phyloP scores from a whole-genome alignment of 2,888 invertebrate species.

The Lamellibrachia satsuma region DNA sequence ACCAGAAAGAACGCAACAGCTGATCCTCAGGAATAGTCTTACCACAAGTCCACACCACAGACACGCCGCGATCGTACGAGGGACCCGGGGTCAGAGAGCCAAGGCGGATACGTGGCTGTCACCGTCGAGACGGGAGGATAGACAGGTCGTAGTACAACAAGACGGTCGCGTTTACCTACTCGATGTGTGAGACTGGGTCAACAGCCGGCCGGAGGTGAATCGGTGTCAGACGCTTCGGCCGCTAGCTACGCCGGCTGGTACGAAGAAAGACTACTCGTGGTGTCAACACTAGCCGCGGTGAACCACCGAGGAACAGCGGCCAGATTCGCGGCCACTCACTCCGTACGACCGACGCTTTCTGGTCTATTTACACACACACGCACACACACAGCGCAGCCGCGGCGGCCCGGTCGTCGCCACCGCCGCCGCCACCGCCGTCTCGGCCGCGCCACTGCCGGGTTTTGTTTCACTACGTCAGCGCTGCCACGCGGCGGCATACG shows the following conservation, averaged over 20 bases:
- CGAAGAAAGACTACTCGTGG: not conserved
- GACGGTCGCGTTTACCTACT: not conserved
- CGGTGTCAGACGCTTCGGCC: not conserved
- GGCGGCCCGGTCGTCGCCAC: not conserved
- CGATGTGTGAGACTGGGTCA: not conserved
- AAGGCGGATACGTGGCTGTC: not conserved
- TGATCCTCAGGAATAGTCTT: not conserved
- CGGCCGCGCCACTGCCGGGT: not conserved
- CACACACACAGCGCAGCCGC: not conserved
- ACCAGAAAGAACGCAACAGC: not conserved
- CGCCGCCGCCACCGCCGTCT: not conserved
- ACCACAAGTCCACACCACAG: not conserved
- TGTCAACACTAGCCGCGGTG: not conserved
- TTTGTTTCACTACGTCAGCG: slow-evolving; percentile 11
- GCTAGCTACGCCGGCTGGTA: not conserved
- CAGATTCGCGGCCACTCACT: not conserved
- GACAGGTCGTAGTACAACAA: not conserved
- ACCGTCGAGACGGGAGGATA: not conserved
- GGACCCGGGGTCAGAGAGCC: not conserved
- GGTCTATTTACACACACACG: not conserved
- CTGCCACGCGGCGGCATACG: not conserved
- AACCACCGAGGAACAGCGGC: not conserved
- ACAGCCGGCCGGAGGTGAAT: not conserved
- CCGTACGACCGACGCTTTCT: slow-evolving; percentile 2
- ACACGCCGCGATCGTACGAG: not conserved